These are phyloP conservation scores for Montipora sp. DNA, from an alignment of 64 coral and sea anemone species.

Conservation along the genomic window DNA sequence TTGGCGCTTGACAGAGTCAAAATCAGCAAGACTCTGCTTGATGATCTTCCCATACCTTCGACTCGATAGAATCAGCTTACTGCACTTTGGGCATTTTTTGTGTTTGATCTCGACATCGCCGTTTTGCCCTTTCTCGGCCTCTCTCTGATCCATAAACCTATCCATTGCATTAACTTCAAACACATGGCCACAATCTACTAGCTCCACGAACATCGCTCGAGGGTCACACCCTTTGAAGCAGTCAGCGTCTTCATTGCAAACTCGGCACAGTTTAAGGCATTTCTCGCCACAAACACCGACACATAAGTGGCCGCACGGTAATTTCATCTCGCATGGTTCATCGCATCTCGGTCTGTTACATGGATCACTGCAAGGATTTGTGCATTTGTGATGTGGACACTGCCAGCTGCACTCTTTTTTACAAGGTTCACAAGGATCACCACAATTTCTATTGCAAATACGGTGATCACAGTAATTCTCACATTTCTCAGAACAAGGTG, in stretches of 20 bases:
- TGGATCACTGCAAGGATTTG: constrained; percentile 38
- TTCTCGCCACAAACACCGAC: constrained; percentile 78
- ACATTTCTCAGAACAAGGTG: constrained; percentile 71
- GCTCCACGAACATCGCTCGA: constrained; percentile 80
- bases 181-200: constrained; percentile 79
- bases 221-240: constrained; percentile 62
- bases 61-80: constrained; percentile 57
- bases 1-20: constrained; percentile 70
- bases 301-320: constrained; percentile 67
- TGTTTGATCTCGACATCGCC: neutral
- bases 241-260: constrained; percentile 58
- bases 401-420: constrained; percentile 20
- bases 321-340: constrained; percentile 44
- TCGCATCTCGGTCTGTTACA: constrained; percentile 66
- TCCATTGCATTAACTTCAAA: constrained; percentile 82
- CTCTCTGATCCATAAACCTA: constrained; percentile 36
- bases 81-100: constrained; percentile 78
- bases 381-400: constrained; percentile 66
- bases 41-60: constrained; percentile 75
- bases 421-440: constrained; percentile 68
- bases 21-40: constrained; percentile 61
- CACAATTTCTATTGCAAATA: constrained; percentile 59
- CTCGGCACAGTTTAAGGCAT: constrained; percentile 77
- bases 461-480: constrained; percentile 1
- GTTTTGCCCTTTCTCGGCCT: neutral